Percentiles rank a stretch among this genome's conserved stretches.
phyloP scores from a whole-genome alignment of 2,797 vertebrate genomes.

The Rhynchonycteris naso region DNA sequence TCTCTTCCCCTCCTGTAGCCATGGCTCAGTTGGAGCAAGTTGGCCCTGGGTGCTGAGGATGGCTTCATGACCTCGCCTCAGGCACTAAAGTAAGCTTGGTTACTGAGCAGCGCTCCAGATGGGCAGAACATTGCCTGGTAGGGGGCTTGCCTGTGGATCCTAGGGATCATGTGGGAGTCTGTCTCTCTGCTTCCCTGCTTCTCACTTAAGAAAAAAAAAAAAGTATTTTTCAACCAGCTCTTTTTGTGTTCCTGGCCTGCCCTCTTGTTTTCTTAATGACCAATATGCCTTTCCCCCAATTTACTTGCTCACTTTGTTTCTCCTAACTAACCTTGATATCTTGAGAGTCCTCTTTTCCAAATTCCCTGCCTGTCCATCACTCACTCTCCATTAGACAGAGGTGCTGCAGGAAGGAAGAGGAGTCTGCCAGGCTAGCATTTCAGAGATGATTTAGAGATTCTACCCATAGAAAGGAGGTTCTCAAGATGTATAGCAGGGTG shows the following conservation, averaged over 20 bases:
- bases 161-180: too few relatives aligned
- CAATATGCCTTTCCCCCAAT: neutral
- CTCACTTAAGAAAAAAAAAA: too few relatives aligned
- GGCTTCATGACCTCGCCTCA: too few relatives aligned
- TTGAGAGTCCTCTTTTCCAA: neutral
- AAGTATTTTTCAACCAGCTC: neutral
- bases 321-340: neutral
- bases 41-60: too few relatives aligned
- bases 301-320: neutral
- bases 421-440: neutral
- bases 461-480: neutral
- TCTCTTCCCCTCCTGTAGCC: too few relatives aligned
- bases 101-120: too few relatives aligned
- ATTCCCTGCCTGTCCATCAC: neutral
- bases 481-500: neutral
- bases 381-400: neutral
- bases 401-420: neutral
- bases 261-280: neutral
- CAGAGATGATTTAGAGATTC: conserved; percentile 2
- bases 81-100: too few relatives aligned
- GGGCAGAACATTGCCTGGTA: too few relatives aligned
- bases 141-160: too few relatives aligned
- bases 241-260: neutral
- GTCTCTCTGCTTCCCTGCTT: too few relatives aligned
- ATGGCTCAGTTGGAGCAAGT: too few relatives aligned